phyloP scores from a whole-genome alignment of 2,888 invertebrate species.

The Trypoxylon attenuatum region DNA sequence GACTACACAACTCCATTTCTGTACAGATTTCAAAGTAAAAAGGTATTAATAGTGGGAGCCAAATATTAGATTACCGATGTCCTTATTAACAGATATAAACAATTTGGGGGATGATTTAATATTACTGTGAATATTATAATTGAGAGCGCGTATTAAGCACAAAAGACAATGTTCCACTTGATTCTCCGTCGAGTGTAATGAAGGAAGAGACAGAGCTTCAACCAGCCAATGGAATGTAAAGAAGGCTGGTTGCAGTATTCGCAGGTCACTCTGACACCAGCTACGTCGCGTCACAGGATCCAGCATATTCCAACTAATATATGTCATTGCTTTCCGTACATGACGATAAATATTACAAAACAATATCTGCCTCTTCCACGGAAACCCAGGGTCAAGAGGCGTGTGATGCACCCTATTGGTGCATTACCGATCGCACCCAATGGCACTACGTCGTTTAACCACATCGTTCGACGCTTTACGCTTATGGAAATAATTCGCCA shows the following conservation, averaged over 20 bases:
- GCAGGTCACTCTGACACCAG: conserved; percentile 26
- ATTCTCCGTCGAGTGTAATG: conserved; percentile 22
- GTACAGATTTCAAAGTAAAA: not conserved
- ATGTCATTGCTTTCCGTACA: conserved; percentile 38
- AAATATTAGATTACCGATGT: too few relatives aligned
- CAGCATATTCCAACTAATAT: conserved; percentile 35
- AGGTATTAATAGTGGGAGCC: too few relatives aligned
- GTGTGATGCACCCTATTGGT: conserved; percentile 22
- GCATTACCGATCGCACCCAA: conserved; percentile 35
- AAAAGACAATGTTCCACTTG: conserved; percentile 1
- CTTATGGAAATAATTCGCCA: conserved; percentile 39
- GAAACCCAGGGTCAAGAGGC: conserved; percentile 12
- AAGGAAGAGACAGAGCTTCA: conserved; percentile 14
- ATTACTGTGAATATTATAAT: too few relatives aligned
- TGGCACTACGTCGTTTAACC: too few relatives aligned
- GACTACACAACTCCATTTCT: not conserved
- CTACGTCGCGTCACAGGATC: conserved; percentile 21
- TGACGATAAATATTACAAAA: conserved; percentile 51
- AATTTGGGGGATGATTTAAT: too few relatives aligned
- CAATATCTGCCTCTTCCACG: conserved; percentile 38
- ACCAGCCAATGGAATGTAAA: conserved; percentile 29
- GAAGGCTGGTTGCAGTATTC: conserved; percentile 21
- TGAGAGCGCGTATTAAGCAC: not conserved
- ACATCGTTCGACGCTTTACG: conserved; percentile 33
- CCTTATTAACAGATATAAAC: too few relatives aligned